These are phyloP conservation scores for Labroides dimidiatus DNA, from an alignment of 2,797 vertebrate genomes.

Conservation along the genomic window DNA sequence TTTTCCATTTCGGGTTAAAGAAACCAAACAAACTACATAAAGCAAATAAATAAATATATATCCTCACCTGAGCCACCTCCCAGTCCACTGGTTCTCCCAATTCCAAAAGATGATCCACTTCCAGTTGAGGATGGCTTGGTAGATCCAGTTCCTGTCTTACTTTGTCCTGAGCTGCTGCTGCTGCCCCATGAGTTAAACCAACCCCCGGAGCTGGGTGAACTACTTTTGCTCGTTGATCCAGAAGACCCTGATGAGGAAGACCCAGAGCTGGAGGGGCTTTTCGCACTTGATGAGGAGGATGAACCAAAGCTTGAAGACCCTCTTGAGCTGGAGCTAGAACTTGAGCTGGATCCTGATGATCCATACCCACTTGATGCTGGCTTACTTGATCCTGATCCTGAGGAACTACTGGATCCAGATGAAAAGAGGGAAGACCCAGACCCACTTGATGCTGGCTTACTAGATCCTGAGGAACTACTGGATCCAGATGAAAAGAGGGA, in stretches of 20 bases:
- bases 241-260: constrained; percentile 5
- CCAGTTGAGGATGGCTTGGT: constrained; percentile 40
- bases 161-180: constrained; percentile 48
- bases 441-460: constrained; percentile 4
- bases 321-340: constrained; percentile 17
- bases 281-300: constrained; percentile 15
- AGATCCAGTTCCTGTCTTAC: constrained; percentile 46
- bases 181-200: constrained; percentile 20
- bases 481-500: not conserved
- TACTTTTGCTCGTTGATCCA: constrained; percentile 18
- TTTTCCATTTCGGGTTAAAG: not conserved
- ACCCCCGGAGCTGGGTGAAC: not conserved
- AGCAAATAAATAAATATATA: not conserved
- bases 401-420: constrained; percentile 4
- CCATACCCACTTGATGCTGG: constrained; percentile 17
- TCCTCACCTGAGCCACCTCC: constrained; percentile 55
- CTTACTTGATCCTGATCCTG: not conserved
- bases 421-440: not conserved
- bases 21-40: constrained; percentile 5
- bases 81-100: constrained; percentile 39
- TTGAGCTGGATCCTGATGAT: constrained; percentile 13
- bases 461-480: constrained; percentile 1
- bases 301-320: not conserved
- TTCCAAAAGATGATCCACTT: constrained; percentile 33
- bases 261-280: not conserved